A percentile compares a stretch with the other conserved stretches of the same genome.
Conservation (phyloP, 2,113 vertebrate genomes). For the Lampris megalopsis region DNA sequence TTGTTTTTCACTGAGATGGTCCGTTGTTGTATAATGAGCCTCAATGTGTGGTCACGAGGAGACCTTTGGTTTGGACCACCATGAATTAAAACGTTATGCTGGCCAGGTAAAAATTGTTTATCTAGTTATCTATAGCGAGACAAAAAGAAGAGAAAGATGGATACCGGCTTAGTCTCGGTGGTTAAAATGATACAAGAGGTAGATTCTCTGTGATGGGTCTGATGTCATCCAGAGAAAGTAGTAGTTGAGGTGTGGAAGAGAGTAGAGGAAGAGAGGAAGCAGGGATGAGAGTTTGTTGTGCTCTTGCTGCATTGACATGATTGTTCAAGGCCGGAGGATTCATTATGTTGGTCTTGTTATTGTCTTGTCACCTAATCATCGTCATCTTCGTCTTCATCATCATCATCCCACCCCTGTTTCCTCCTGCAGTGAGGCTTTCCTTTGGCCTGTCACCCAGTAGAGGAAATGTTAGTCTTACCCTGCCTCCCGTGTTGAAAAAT, state of each 20-base stretch:
- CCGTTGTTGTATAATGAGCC: too few relatives aligned
- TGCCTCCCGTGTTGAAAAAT: background rate
- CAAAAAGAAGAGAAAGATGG: too few relatives aligned
- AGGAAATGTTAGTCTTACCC: background rate
- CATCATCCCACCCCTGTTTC: slow-evolving; percentile 13
- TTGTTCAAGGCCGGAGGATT: slow-evolving; percentile 52
- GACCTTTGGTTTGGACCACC: too few relatives aligned
- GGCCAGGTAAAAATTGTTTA: too few relatives aligned
- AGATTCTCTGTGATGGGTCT: background rate
- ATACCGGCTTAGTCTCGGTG: too few relatives aligned
- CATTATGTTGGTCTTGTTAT: background rate
- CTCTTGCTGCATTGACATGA: slow-evolving; percentile 2
- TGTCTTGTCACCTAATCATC: slow-evolving; percentile 31
- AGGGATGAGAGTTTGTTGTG: background rate
- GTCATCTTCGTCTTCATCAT: background rate
- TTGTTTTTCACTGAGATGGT: too few relatives aligned
- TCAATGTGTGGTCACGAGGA: too few relatives aligned
- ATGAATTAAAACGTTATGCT: too few relatives aligned
- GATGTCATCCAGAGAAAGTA: slow-evolving; percentile 22
- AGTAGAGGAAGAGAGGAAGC: background rate
- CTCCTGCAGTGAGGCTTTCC: slow-evolving; percentile 6
- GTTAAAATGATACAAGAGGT: too few relatives aligned
- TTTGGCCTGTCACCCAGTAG: background rate
- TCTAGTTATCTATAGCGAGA: too few relatives aligned
- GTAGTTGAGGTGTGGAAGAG: background rate